These are phyloP conservation scores for Raja brachyura DNA, from an alignment of 2,113 vertebrate species.

Conservation along the genomic window DNA sequence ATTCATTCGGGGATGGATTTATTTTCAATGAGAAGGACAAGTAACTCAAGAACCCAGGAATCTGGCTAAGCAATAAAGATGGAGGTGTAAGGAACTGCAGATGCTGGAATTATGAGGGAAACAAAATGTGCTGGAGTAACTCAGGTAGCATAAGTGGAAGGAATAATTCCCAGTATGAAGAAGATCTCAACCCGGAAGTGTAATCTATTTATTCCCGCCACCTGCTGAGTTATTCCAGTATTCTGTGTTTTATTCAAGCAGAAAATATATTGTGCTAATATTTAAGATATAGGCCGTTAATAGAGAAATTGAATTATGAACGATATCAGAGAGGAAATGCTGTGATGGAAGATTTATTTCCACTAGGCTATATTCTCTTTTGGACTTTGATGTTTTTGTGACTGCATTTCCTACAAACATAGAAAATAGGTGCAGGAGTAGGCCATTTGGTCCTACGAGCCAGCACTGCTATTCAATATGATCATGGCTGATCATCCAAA, in stretches of 20 bases:
- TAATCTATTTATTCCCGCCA: too few relatives aligned
- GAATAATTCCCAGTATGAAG: too few relatives aligned
- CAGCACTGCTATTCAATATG: too few relatives aligned
- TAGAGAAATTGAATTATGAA: not conserved
- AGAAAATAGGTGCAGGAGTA: too few relatives aligned
- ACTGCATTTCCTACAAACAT: not conserved
- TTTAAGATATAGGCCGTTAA: not conserved
- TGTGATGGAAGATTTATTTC: not conserved
- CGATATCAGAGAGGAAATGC: not conserved
- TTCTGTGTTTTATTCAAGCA: not conserved
- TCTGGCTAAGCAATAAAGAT: not conserved
- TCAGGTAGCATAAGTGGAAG: too few relatives aligned
- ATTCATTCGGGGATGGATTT: not conserved
- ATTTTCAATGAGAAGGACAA: not conserved
- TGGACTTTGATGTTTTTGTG: not conserved
- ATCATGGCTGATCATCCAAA: too few relatives aligned
- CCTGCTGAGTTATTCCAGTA: too few relatives aligned
- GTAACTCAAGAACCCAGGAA: not conserved
- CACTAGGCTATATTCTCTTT: not conserved
- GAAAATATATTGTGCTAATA: not conserved
- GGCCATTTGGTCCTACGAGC: too few relatives aligned
- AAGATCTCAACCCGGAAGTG: too few relatives aligned
- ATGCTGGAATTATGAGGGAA: too few relatives aligned
- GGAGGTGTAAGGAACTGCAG: too few relatives aligned
- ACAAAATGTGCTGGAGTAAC: too few relatives aligned